A percentile compares a stretch with the other conserved stretches of the same genome.
These are phyloP conservation scores for Paraplagusia blochii DNA, from an alignment of 2,113 vertebrate genomes.

Conservation along the genomic window DNA sequence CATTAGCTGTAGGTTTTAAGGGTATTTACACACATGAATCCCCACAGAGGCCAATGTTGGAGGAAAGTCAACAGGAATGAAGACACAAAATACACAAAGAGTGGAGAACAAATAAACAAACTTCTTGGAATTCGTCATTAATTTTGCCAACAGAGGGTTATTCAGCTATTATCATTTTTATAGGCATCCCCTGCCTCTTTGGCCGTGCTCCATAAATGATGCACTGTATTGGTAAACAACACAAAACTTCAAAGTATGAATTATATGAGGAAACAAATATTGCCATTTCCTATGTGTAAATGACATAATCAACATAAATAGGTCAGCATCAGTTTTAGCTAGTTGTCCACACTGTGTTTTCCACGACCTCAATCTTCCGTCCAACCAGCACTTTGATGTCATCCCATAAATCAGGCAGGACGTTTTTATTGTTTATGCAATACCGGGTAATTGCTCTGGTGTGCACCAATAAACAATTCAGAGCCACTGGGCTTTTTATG, in stretches of 20 bases:
- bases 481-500: conserved; percentile 35
- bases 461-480: conserved; percentile 55
- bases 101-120: background rate
- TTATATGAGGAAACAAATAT: background rate
- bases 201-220: background rate
- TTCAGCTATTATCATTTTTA: conserved; percentile 5
- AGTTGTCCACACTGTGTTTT: conserved; percentile 17
- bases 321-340: background rate
- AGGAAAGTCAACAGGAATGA: background rate
- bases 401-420: conserved; percentile 41
- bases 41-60: background rate
- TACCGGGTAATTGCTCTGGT: conserved; percentile 49
- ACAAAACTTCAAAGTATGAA: background rate
- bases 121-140: conserved; percentile 5
- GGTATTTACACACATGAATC: background rate
- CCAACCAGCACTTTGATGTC: conserved; percentile 16
- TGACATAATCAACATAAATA: conserved; percentile 2
- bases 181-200: background rate
- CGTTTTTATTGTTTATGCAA: conserved; percentile 54
- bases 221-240: background rate
- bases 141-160: background rate
- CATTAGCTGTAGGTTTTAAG: conserved; percentile 21
- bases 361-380: conserved; percentile 10
- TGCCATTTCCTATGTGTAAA: background rate
- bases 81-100: background rate